Evolutionary conservation across 2,113 vertebrate species (phyloP).

Genomic region (Tricholaema leucomelas): DNA sequence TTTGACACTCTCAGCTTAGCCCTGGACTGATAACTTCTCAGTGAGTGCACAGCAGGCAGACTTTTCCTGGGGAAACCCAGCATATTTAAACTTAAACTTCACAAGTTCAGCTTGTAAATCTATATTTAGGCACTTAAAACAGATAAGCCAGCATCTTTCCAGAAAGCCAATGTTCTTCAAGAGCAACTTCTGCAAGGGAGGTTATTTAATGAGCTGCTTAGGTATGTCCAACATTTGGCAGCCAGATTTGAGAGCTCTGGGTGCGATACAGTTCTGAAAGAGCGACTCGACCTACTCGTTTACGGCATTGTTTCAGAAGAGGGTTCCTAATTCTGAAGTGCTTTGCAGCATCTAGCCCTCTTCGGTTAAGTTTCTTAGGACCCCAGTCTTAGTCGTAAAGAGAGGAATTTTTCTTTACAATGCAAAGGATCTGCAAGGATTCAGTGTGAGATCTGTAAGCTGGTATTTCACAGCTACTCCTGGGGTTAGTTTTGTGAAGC

Average conservation of each 20-base stretch:
- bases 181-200: background rate
- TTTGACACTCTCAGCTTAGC: background rate
- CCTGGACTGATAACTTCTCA: background rate
- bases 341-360: background rate
- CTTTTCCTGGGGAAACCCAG: background rate
- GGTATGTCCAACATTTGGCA: conserved; percentile 36
- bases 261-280: background rate
- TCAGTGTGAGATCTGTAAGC: background rate
- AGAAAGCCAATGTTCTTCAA: background rate
- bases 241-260: conserved; percentile 26
- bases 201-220: background rate
- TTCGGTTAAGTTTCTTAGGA: background rate
- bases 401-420: background rate
- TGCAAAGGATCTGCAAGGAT: background rate
- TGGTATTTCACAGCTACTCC: conserved; percentile 8
- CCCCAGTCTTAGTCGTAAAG: background rate
- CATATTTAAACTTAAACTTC: background rate
- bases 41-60: background rate
- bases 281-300: background rate
- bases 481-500: background rate
- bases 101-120: background rate
- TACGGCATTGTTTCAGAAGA: background rate
- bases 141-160: background rate
- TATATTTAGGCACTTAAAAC: background rate
- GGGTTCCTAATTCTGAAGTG: background rate